Evolutionary conservation across 2,888 invertebrate genomes (phyloP), one percentile per base, ranked within the genome.

Genomic region (Allophyes oxyacanthae): DNA sequence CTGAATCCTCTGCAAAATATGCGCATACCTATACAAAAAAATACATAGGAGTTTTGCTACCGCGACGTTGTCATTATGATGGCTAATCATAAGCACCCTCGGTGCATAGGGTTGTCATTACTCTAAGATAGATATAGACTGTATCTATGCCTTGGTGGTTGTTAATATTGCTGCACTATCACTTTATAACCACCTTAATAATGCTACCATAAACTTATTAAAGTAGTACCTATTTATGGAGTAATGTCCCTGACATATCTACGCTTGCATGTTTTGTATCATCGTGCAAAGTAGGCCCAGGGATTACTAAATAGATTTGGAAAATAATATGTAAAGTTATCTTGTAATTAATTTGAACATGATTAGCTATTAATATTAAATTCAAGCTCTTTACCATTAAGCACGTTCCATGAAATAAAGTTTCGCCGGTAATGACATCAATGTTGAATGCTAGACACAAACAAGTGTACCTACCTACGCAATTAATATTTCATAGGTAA

Each of bases 391-490:
- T 20, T 20, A 20, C 20, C 20, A 20, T 20, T n/a, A n/a, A n/a
- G n/a, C 20, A 20, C 20, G 20, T 20, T 20, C 20, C 2, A 20
- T 20, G 20, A 20, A 20, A 20, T 20, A 4, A 3, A 20, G 20
- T 4, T 20, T 20, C 2, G 2, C 20, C 20, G 20, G 32, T n/a
- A 32, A 32, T 32, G 32, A 32, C n/a, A 32, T 32, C 2, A 32
- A 0, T n/a, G 11, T 20, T 26, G 6, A 26, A 63, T 13, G 15
- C 6, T 30, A 63, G 20, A 44, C 11, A 45, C 13, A 7, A 15
- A 14, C 25, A 25, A 15, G 38, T 51, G 33, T 51, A 61, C 40
- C 15, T n/a, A n/a, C n/a, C n/a, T n/a, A n/a, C n/a, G n/a, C n/a
- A n/a, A n/a, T n/a, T n/a, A n/a, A n/a, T n/a, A n/a, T n/a, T n/a